phyloP scores from a whole-genome alignment of 2,113 vertebrate genomes.

The Atlantisia rogersi region DNA sequence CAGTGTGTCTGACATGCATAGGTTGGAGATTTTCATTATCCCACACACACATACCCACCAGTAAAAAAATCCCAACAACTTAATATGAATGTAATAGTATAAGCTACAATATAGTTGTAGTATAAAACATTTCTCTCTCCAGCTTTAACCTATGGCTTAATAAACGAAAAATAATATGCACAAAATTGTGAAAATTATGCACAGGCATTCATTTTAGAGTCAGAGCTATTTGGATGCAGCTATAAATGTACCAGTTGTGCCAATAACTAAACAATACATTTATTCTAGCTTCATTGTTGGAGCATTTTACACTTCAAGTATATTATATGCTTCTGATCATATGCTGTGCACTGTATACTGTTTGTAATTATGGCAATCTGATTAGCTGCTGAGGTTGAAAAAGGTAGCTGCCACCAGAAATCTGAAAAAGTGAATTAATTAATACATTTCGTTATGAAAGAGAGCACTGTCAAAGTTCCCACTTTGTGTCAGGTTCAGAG shows the following conservation, averaged over 20 bases:
- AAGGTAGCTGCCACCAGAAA: constrained; percentile 43
- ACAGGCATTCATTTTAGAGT: not conserved
- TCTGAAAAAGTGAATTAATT: constrained; percentile 43
- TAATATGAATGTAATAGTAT: not conserved
- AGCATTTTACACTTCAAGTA: constrained; percentile 34
- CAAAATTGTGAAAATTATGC: not conserved
- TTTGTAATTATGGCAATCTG: constrained; percentile 43
- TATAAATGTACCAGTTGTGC: not conserved
- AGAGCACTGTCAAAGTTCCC: constrained; percentile 10
- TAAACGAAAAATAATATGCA: constrained; percentile 7
- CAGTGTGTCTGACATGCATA: not conserved
- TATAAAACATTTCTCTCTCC: constrained; percentile 21
- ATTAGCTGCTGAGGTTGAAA: constrained; percentile 40
- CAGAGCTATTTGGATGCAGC: not conserved
- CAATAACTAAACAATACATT: constrained; percentile 34
- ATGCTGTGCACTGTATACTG: not conserved
- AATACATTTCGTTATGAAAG: constrained; percentile 18
- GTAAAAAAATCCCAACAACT: not conserved
- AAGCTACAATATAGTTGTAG: not conserved
- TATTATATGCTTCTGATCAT: constrained; percentile 24
- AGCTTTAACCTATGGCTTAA: constrained; percentile 8
- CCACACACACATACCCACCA: not conserved
- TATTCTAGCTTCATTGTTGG: constrained; percentile 30
- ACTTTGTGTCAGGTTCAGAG: constrained; percentile 23
- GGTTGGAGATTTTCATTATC: constrained; percentile 10